Percentiles rank a stretch among this genome's conserved stretches.
phyloP scores from a whole-genome alignment of 92 coral and sea anemone species.

The Palythoa heliodiscus region DNA sequence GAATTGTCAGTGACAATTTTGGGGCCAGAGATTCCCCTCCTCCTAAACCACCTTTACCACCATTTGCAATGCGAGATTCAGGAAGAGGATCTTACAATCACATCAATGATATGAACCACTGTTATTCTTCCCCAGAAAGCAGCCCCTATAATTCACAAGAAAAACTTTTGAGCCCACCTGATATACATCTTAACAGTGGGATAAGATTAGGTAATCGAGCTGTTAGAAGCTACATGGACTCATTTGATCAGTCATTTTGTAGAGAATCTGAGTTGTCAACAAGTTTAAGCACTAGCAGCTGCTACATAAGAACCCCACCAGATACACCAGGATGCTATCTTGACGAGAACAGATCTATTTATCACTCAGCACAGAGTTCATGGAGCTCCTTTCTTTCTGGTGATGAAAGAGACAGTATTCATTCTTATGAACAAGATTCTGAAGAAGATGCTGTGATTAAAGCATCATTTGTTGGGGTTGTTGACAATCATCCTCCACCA shows the following conservation, averaged over 20 bases:
- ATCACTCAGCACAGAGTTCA: constrained; percentile 75
- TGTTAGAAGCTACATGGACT: constrained; percentile 31
- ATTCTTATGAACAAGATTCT: constrained; percentile 45
- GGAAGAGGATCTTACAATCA: constrained; percentile 85
- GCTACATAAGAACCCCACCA: constrained; percentile 56
- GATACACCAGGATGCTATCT: constrained; percentile 70
- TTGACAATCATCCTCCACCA: constrained; percentile 69
- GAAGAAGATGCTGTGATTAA: constrained; percentile 70
- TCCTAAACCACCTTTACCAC: constrained; percentile 65
- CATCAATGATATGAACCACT: constrained; percentile 62
- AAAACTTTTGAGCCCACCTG: constrained; percentile 60
- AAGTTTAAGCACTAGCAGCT: constrained; percentile 62
- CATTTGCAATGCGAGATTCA: constrained; percentile 66
- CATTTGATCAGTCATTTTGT: constrained; percentile 46
- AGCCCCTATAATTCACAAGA: constrained; percentile 50
- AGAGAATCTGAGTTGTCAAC: constrained; percentile 73
- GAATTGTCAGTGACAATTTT: constrained; percentile 59
- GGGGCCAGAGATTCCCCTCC: constrained; percentile 71
- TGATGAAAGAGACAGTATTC: constrained; percentile 72
- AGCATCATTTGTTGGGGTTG: constrained; percentile 70
- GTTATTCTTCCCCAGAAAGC: constrained; percentile 42
- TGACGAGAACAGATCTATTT: constrained; percentile 53
- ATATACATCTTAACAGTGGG: constrained; percentile 30
- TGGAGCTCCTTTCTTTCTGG: constrained; percentile 72
- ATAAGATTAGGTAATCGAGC: constrained; percentile 41